Evolutionary conservation across 2,888 invertebrate species (phyloP).

Genomic region (Drosophila fungiperda): DNA sequence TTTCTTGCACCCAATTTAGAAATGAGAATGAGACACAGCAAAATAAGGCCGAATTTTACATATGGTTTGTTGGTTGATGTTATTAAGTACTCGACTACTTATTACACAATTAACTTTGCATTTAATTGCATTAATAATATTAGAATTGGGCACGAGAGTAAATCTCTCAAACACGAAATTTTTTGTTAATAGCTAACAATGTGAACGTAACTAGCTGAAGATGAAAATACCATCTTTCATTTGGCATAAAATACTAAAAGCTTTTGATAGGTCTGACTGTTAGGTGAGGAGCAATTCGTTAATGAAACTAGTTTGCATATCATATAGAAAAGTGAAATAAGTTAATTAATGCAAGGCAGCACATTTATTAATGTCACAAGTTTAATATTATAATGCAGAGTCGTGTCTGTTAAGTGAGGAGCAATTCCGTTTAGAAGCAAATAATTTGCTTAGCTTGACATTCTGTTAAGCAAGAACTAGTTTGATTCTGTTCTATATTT

Average conservation of each 20-base stretch:
- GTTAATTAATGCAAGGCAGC: neutral
- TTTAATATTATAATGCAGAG: neutral
- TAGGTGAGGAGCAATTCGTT: conserved; percentile 28
- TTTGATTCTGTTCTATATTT: neutral
- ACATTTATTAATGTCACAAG: neutral
- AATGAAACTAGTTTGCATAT: neutral
- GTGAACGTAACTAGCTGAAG: conserved; percentile 14
- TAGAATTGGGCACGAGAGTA: conserved; percentile 22
- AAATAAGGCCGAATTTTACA: neutral
- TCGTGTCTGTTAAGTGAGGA: neutral
- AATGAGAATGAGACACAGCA: conserved; percentile 16
- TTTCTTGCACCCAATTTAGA: conserved; percentile 36
- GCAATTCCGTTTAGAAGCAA: neutral
- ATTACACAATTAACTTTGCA: conserved; percentile 23
- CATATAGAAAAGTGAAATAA: neutral
- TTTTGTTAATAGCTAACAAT: conserved; percentile 36
- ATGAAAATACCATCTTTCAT: conserved; percentile 1
- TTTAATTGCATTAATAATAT: conserved; percentile 27
- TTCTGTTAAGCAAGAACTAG: conserved; percentile 8
- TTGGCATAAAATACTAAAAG: neutral
- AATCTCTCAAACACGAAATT: conserved; percentile 49
- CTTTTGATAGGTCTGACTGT: neutral
- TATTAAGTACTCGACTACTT: neutral
- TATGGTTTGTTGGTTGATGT: neutral
- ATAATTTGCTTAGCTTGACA: neutral